These are phyloP conservation scores for Ceyx erithaca DNA, from an alignment of 2,797 vertebrate genomes.

Conservation along the genomic window DNA sequence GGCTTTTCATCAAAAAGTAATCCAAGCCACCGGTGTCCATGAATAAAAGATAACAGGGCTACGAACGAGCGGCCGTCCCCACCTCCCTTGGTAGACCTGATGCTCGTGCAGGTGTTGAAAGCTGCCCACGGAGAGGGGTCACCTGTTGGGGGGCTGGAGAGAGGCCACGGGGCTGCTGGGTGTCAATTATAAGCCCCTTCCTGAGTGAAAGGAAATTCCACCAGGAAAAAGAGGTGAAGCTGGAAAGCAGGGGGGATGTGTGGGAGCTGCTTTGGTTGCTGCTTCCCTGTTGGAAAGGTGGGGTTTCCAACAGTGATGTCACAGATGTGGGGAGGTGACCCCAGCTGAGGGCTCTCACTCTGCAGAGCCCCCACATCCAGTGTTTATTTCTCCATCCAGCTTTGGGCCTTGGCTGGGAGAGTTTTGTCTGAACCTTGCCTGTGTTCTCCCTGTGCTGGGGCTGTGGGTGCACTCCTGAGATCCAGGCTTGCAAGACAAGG, in stretches of 20 bases:
- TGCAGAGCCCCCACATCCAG: fast-evolving
- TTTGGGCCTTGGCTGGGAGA: neutral
- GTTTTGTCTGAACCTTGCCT: neutral
- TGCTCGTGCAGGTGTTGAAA: neutral
- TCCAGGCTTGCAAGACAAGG: neutral
- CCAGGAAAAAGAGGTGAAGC: neutral
- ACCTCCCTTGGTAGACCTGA: neutral
- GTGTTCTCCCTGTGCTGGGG: neutral
- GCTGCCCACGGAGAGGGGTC: neutral
- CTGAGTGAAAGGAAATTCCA: neutral
- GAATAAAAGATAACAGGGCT: conserved; percentile 27
- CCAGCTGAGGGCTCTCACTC: fast-evolving
- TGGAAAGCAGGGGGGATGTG: neutral
- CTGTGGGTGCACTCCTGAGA: fast-evolving
- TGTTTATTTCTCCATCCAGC: fast-evolving
- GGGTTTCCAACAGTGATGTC: neutral
- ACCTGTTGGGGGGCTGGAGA: neutral
- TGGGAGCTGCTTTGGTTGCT: neutral
- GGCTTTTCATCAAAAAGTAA: conserved; percentile 64
- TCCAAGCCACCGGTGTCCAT: neutral
- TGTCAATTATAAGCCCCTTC: neutral
- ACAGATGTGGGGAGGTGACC: fast-evolving
- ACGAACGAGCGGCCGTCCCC: neutral
- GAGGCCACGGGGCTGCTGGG: neutral
- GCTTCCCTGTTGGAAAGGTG: fast-evolving